A percentile compares a stretch with the other conserved stretches of the same genome.
Evolutionary conservation across 2,797 vertebrate species (phyloP).

Genomic region (Danio albolineatus): DNA sequence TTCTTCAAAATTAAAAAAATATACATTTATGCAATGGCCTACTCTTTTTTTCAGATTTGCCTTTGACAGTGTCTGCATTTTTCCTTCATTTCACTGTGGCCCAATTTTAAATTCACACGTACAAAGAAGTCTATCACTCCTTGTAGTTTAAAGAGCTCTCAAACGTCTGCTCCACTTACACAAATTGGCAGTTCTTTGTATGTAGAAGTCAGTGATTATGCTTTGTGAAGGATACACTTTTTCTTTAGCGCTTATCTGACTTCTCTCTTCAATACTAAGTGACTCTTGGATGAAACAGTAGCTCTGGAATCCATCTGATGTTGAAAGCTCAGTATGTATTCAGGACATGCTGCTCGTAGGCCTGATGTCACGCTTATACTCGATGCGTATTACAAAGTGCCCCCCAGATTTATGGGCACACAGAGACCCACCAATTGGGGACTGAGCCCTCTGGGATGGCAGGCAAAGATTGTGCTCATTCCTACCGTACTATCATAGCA

Average conservation of each 20-base stretch:
- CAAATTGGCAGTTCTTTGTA: neutral
- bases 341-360: conserved; percentile 16
- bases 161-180: neutral
- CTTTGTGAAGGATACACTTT: neutral
- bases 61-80: neutral
- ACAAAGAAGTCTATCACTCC: neutral
- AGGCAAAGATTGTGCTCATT: conserved; percentile 35
- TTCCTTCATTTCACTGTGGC: neutral
- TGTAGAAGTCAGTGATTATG: neutral
- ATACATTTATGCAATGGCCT: neutral
- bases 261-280: conserved; percentile 13
- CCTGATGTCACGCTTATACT: conserved; percentile 42
- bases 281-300: conserved; percentile 11
- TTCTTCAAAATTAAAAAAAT: too few relatives aligned
- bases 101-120: neutral
- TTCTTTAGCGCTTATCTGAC: neutral
- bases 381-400: conserved; percentile 44
- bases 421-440: conserved; percentile 44
- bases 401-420: conserved; percentile 49
- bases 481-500: conserved; percentile 11
- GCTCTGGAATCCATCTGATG: neutral
- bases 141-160: neutral
- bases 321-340: conserved; percentile 27
- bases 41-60: neutral
- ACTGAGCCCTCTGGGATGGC: conserved; percentile 37